These are phyloP conservation scores for Macrosteles quadrilineatus DNA, from an alignment of 1,140 invertebrate species.

Conservation along the genomic window DNA sequence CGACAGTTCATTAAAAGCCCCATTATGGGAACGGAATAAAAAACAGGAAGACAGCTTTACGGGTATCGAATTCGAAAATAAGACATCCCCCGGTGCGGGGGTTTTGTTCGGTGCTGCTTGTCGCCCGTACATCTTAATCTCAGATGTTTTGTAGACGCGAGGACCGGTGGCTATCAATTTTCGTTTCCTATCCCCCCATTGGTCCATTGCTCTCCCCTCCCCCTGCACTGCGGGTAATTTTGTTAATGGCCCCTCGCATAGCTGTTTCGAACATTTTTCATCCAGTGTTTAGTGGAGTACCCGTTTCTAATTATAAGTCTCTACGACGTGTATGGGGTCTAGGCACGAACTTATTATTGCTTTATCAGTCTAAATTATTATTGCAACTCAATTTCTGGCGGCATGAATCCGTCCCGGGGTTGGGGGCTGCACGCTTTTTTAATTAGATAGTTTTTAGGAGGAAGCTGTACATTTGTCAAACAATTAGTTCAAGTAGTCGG, in stretches of 20 bases:
- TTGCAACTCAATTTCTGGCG: neutral
- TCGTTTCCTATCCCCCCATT: conserved; percentile 16
- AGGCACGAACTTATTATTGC: neutral
- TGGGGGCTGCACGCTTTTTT: neutral
- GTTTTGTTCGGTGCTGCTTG: neutral
- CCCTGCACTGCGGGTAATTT: conserved; percentile 2
- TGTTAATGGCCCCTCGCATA: conserved; percentile 17
- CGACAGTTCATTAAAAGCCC: neutral
- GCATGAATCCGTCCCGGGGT: neutral
- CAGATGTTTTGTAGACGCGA: neutral
- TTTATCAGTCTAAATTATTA: neutral
- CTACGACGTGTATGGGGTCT: neutral
- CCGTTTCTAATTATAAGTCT: neutral
- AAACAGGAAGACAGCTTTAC: neutral
- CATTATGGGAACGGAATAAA: neutral
- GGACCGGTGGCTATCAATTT: conserved; percentile 9
- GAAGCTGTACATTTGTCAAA: neutral
- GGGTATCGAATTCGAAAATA: conserved; percentile 5
- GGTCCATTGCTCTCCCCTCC: neutral
- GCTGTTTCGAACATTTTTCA: neutral
- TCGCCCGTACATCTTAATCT: conserved; percentile 14
- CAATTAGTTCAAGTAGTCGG: too few species aligned
- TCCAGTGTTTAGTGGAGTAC: neutral
- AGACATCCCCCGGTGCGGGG: neutral
- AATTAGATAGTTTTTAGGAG: neutral